These are phyloP conservation scores for Leptopilina boulardi DNA, from an alignment of 1,140 invertebrate genomes.

Conservation along the genomic window DNA sequence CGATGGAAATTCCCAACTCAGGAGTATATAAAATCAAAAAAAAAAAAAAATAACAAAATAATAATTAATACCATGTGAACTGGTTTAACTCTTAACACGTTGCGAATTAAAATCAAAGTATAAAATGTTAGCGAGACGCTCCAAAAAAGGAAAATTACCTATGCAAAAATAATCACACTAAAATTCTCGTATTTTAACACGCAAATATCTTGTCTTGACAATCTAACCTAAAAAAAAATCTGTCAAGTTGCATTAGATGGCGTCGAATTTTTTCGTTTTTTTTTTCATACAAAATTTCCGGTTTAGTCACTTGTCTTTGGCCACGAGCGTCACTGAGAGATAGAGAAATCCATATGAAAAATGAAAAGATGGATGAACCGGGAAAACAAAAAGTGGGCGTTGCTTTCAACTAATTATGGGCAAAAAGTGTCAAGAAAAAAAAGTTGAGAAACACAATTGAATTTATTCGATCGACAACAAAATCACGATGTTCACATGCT, in stretches of 20 bases:
- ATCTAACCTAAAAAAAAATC: constrained; percentile 21
- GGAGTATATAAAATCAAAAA: neutral
- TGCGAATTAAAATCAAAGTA: too few relatives aligned
- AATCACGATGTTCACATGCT: constrained; percentile 38
- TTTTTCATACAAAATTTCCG: constrained; percentile 19
- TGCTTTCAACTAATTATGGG: neutral
- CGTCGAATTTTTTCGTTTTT: neutral
- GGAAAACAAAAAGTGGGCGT: neutral
- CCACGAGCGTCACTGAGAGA: neutral
- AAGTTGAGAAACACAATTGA: neutral
- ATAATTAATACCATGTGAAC: neutral
- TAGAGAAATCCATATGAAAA: neutral
- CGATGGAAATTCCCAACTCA: neutral
- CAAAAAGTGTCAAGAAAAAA: neutral
- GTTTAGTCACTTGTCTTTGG: neutral
- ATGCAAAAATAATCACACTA: neutral
- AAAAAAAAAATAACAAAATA: too few relatives aligned
- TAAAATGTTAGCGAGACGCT: neutral
- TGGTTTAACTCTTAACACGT: neutral
- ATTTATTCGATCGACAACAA: neutral
- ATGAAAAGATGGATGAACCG: neutral
- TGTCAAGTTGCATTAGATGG: constrained; percentile 8
- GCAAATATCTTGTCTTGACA: neutral
- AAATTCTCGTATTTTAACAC: neutral
- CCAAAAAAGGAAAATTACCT: neutral